Conservation (phyloP, 2,888 invertebrate species). For the Nycteola revayana region DNA sequence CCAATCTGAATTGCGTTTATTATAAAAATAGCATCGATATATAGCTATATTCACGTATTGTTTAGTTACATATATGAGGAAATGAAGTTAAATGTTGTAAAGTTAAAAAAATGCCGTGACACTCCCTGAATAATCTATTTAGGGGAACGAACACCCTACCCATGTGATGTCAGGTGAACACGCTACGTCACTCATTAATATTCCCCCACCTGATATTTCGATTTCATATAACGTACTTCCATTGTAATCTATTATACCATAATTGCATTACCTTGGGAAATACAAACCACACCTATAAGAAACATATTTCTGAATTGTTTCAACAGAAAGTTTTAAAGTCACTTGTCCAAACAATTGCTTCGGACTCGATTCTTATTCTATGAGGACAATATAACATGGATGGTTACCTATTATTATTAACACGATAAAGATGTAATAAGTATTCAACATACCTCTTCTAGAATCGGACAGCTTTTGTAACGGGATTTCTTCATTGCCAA, state of each 20-base stretch:
- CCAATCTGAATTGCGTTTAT: constrained; percentile 19
- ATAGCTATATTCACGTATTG: constrained; percentile 4
- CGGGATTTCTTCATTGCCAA: constrained; percentile 90
- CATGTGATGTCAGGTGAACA: constrained; percentile 52
- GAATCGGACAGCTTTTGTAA: constrained; percentile 91
- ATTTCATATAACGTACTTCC: constrained; percentile 41
- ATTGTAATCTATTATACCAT: constrained; percentile 41
- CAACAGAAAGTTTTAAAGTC: neutral
- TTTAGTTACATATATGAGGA: neutral
- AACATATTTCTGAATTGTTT: neutral
- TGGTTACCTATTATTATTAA: neutral
- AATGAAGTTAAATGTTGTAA: constrained; percentile 5
- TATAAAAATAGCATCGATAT: constrained; percentile 18
- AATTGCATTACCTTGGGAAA: constrained; percentile 37
- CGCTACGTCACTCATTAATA: constrained; percentile 49
- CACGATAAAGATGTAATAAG: neutral
- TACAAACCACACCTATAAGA: constrained; percentile 42
- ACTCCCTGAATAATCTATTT: constrained; percentile 30
- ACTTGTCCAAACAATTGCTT: neutral
- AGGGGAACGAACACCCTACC: constrained; percentile 30
- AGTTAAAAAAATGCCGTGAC: constrained; percentile 14
- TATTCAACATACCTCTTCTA: constrained; percentile 83
- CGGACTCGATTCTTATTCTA: neutral
- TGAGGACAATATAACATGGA: neutral
- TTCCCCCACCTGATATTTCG: constrained; percentile 50